phyloP scores from a whole-genome alignment of 2,113 vertebrate genomes.

The Phodopus roborovskii region DNA sequence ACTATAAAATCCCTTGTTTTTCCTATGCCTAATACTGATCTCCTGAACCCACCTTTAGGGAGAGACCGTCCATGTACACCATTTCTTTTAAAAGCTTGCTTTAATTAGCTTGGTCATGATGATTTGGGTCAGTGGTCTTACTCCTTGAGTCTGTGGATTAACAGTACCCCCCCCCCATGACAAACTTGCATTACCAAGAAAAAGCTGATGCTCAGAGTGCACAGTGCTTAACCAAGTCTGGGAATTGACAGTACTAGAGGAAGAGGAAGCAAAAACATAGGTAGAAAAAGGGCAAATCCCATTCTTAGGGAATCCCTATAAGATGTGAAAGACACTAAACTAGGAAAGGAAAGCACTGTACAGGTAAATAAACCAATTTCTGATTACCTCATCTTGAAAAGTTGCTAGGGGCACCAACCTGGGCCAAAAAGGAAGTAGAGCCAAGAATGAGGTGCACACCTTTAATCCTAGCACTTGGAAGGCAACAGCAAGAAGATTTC shows the following conservation, averaged over 20 bases:
- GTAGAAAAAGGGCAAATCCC: conserved; percentile 37
- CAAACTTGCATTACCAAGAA: conserved; percentile 43
- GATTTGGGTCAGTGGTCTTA: neutral
- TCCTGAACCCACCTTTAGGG: neutral
- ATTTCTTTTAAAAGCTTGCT: neutral
- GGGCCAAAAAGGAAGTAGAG: neutral
- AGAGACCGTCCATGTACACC: neutral
- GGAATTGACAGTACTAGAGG: neutral
- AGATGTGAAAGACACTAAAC: conserved; percentile 19
- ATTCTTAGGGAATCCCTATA: conserved; percentile 11
- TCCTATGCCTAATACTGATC: neutral
- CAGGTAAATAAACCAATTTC: conserved; percentile 13
- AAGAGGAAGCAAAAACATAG: neutral
- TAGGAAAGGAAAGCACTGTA: neutral
- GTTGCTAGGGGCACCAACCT: neutral
- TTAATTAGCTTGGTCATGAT: neutral
- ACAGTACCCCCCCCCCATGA: neutral
- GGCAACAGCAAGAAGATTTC: neutral
- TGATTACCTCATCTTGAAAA: conserved; percentile 39
- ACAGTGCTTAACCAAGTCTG: conserved; percentile 33
- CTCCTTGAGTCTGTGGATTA: neutral
- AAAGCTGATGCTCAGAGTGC: conserved; percentile 45
- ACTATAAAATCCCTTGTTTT: neutral
- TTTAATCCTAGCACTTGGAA: neutral
- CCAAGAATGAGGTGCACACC: neutral